Base-by-base conservation (phyloP, 2,797 vertebrate genomes). In the Sitta carolinensis region DNA sequence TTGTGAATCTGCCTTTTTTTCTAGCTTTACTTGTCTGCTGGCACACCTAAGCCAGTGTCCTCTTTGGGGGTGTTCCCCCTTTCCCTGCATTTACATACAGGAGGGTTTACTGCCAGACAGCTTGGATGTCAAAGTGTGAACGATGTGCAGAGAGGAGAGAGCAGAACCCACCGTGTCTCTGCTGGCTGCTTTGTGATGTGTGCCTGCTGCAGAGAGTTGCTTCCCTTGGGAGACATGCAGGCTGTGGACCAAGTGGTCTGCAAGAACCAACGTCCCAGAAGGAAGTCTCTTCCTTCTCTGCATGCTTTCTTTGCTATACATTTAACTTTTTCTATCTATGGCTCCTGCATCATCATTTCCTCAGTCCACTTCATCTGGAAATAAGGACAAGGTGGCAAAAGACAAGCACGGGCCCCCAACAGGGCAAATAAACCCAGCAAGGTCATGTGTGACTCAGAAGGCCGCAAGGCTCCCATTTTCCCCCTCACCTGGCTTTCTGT, bases 151-250 rank as follows among this genome's bases (percentile, higher is more conserved):
- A 61, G 66, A 84, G 16, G 29, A 83, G 57, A 42, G 34, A 55
- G 45, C 0, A 0, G 32, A 38, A 63, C 36, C 42, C 1, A 2
- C 29, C 0, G 0, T 23, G 15, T 63, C 20, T 79, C 51, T 43
- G 25, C 77, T 45, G 63, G 36, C 50, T 0, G 0, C 66, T 82
- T 66, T 67, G 69, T 4, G 8, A 50, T 63, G 52, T 11, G 43
- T 58, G 30, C 1, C 0, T 13, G 62, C 48, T 92, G 62, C 84
- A 70, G 69, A 78, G 51, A 73, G 22, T 22, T 48, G 13, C 45
- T 59, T 89, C 45, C 36, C 58, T 81, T 4, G 1, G 59, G 70
- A 54, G 19, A 74, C 55, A 22, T 2, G 0, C 3, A 67, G 42
- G 42, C 30, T 84, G 30, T 26, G 38, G 34, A 30, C n/a, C 0